phyloP scores from a whole-genome alignment of 2,797 vertebrate species.

The Liasis olivaceus region DNA sequence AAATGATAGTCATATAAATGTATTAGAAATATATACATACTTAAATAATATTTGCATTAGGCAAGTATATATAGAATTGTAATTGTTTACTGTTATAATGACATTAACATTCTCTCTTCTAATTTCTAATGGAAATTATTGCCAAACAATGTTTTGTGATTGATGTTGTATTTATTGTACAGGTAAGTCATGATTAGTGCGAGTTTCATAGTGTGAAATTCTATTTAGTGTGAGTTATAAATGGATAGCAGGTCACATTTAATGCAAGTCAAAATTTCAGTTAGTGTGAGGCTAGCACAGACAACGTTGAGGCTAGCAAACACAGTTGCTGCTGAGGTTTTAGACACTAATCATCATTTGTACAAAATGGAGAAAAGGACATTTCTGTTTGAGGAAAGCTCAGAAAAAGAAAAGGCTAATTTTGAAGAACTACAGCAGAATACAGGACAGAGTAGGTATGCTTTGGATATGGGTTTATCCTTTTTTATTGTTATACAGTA shows the following conservation, averaged over 20 bases:
- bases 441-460: background rate
- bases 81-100: no score
- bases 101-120: no score
- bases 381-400: background rate
- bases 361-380: background rate
- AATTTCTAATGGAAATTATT: background rate
- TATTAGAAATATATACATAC: no score
- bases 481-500: no score
- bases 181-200: background rate
- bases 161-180: background rate
- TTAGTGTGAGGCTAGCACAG: background rate
- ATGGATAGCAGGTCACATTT: background rate
- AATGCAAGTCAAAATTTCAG: background rate
- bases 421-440: background rate
- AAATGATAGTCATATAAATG: no score
- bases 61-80: no score
- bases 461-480: no score
- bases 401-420: background rate
- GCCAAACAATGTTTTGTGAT: background rate
- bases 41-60: no score
- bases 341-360: background rate
- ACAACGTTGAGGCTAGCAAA: fast-evolving
- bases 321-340: background rate
- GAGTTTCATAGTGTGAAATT: background rate
- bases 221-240: background rate